Conservation (phyloP, 1,140 invertebrate genomes). For the Brachionus paranguensis region DNA sequence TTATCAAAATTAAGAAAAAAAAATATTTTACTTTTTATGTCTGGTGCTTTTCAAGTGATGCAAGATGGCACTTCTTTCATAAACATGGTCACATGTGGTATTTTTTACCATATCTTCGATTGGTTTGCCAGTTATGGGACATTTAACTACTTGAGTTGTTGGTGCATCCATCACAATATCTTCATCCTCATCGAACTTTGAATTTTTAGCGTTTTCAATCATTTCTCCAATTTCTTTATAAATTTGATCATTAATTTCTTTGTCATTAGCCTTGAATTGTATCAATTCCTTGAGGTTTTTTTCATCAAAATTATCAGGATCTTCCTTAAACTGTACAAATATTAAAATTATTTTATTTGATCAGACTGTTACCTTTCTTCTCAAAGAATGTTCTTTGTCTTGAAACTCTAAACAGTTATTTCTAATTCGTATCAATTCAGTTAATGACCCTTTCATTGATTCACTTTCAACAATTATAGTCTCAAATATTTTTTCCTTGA, state of each 20-base stretch:
- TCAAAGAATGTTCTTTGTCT: not conserved
- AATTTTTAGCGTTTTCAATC: not conserved
- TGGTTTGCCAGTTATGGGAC: conserved; percentile 31
- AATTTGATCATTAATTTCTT: not conserved
- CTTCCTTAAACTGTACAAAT: not conserved
- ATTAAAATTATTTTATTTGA: not conserved
- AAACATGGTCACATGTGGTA: conserved; percentile 15
- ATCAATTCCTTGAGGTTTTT: conserved; percentile 4
- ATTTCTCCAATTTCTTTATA: not conserved
- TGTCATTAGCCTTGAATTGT: not conserved
- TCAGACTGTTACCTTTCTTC: not conserved
- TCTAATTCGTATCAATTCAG: not conserved
- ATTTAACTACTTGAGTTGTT: conserved; percentile 13
- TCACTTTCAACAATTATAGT: not conserved
- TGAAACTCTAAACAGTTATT: not conserved
- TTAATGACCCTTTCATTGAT: not conserved
- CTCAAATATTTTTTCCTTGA: not conserved
- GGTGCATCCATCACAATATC: conserved; percentile 37
- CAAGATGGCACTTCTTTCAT: conserved; percentile 6
- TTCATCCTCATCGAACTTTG: not conserved
- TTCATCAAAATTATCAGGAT: conserved; percentile 1
- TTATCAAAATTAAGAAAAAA: not conserved
- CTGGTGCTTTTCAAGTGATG: not conserved
- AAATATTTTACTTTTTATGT: not conserved
- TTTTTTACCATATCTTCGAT: conserved; percentile 1